A percentile compares a stretch with the other conserved stretches of the same genome.
These are phyloP conservation scores for Oreonectes daqikongensis DNA, from an alignment of 2,797 vertebrate species.

Conservation along the genomic window DNA sequence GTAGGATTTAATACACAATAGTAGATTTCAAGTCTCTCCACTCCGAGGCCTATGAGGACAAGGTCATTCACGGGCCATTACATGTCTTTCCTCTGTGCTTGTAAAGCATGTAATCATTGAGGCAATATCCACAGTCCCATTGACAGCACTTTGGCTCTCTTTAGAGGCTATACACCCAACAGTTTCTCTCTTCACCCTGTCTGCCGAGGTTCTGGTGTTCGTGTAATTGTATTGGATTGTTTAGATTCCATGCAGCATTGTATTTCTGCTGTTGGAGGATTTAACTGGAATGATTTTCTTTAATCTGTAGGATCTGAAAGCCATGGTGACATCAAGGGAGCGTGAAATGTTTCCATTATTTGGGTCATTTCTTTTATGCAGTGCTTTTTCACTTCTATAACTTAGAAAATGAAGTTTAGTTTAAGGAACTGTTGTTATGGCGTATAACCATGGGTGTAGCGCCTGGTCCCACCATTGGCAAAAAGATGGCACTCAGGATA, in stretches of 20 bases:
- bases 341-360: neutral
- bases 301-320: conserved; percentile 8
- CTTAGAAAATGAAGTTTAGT: neutral
- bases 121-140: conserved; percentile 34
- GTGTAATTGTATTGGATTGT: conserved; percentile 27
- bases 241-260: conserved; percentile 1
- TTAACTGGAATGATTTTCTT: neutral
- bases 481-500: no score
- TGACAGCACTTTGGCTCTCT: conserved; percentile 39
- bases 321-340: neutral
- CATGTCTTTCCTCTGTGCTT: conserved; percentile 41
- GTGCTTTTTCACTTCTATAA: neutral
- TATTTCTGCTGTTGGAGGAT: neutral
- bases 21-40: conserved; percentile 10
- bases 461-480: no score
- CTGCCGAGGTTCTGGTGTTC: conserved; percentile 7
- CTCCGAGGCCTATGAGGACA: neutral
- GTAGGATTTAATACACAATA: conserved; percentile 27
- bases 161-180: conserved; percentile 30
- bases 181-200: conserved; percentile 20
- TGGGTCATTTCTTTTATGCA: neutral
- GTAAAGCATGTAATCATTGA: conserved; percentile 45
- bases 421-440: neutral
- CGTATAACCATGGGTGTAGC: no score
- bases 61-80: conserved; percentile 36